Conservation (phyloP, 2,797 vertebrate species). For the Argyrosomus regius region DNA sequence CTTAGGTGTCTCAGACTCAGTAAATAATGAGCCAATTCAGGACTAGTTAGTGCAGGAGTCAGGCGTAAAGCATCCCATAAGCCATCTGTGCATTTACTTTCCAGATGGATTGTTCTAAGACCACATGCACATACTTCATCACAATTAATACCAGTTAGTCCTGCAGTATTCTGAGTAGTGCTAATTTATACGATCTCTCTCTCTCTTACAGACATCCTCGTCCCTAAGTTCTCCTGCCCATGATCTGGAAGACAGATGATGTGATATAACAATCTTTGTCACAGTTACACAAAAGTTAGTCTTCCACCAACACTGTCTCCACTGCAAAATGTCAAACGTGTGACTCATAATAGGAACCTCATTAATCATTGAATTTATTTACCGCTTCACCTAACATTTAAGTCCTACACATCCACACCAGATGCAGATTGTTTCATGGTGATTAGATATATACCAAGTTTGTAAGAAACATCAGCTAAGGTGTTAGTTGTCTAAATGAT, state of each 20-base stretch:
- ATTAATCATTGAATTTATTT: slow-evolving; percentile 69
- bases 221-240: slow-evolving; percentile 16
- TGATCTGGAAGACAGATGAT: slow-evolving; percentile 45
- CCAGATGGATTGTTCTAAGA: slow-evolving; percentile 35
- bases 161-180: slow-evolving; percentile 21
- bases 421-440: slow-evolving; percentile 15
- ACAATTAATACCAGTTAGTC: slow-evolving; percentile 56
- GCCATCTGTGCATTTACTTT: slow-evolving; percentile 47
- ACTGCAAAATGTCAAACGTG: slow-evolving; percentile 34
- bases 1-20: slow-evolving; percentile 20
- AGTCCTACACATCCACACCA: slow-evolving; percentile 11
- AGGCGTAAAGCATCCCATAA: slow-evolving; percentile 19
- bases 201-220: slow-evolving; percentile 7
- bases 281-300: slow-evolving; percentile 34
- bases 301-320: slow-evolving; percentile 13
- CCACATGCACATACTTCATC: slow-evolving; percentile 54
- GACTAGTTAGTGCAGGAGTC: slow-evolving; percentile 11
- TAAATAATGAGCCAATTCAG: slow-evolving; percentile 36
- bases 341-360: slow-evolving; percentile 52
- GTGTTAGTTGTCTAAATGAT: slow-evolving; percentile 43
- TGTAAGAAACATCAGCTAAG: slow-evolving; percentile 5
- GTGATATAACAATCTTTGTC: slow-evolving; percentile 37
- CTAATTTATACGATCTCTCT: slow-evolving; percentile 39
- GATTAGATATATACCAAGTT: slow-evolving; percentile 26
- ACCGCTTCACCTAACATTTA: slow-evolving; percentile 26